A percentile compares a stretch with the other conserved stretches of the same genome.
Evolutionary conservation across 1,140 invertebrate species (phyloP).

Genomic region (Nautilus pompilius): DNA sequence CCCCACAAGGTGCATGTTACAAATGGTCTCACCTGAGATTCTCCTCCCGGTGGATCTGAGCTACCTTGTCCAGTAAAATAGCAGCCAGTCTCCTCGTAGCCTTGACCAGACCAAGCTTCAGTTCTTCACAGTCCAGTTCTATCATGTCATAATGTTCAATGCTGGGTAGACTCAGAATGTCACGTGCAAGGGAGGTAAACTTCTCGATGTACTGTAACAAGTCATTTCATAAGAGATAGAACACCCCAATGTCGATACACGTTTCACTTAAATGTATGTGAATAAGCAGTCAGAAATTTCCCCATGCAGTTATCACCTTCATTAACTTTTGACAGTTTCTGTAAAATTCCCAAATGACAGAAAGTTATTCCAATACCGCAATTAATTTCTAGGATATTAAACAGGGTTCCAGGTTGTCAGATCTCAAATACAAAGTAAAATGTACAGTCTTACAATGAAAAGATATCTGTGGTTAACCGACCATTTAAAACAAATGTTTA

Average conservation of each 20-base stretch:
- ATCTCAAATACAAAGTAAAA: too few species aligned
- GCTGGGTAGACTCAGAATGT: conserved; percentile 50
- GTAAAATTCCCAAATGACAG: too few species aligned
- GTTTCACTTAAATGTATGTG: neutral
- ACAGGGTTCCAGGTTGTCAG: too few species aligned
- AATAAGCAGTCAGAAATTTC: neutral
- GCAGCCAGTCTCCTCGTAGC: conserved; percentile 40
- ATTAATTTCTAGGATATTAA: too few species aligned
- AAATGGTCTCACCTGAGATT: conserved; percentile 35
- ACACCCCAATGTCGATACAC: too few species aligned
- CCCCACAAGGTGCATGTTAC: too few species aligned
- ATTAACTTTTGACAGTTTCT: too few species aligned
- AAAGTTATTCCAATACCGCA: too few species aligned
- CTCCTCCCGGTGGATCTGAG: conserved; percentile 47
- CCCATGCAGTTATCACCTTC: neutral
- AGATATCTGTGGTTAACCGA: too few species aligned
- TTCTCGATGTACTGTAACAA: conserved; percentile 50
- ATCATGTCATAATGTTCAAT: conserved; percentile 54
- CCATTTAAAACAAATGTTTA: too few species aligned
- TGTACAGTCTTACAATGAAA: too few species aligned
- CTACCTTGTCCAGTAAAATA: conserved; percentile 45
- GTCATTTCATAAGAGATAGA: too few species aligned
- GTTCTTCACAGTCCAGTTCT: conserved; percentile 52
- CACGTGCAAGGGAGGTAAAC: conserved; percentile 44
- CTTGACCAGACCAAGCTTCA: conserved; percentile 49